These are phyloP conservation scores for Cherax quadricarinatus DNA, from an alignment of 1,140 invertebrate genomes.

Conservation along the genomic window DNA sequence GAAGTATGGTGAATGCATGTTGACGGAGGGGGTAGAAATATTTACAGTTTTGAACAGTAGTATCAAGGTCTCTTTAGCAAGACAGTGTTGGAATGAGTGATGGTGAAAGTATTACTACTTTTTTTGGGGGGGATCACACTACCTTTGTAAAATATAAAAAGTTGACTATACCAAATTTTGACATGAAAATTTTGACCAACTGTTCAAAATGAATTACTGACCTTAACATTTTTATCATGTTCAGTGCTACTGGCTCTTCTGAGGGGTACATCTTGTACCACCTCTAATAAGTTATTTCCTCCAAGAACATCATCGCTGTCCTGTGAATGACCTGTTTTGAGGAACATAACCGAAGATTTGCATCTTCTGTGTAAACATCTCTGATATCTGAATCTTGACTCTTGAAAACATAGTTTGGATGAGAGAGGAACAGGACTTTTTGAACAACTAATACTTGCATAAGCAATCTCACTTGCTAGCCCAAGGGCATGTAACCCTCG, in stretches of 20 bases:
- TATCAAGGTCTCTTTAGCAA: too few relatives aligned
- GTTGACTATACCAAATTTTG: too few relatives aligned
- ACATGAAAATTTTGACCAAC: too few relatives aligned
- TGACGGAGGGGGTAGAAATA: too few relatives aligned
- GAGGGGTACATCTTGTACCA: neutral
- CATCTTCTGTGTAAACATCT: neutral
- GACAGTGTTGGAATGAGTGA: too few relatives aligned
- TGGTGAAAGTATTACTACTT: too few relatives aligned
- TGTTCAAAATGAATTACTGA: neutral
- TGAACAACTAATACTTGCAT: neutral
- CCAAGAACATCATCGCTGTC: neutral
- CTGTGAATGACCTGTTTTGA: neutral
- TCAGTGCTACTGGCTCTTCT: neutral
- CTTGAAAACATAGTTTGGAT: neutral
- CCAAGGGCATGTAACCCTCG: constrained; percentile 3
- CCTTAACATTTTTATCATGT: neutral
- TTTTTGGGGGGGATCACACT: too few relatives aligned
- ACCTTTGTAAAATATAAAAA: too few relatives aligned
- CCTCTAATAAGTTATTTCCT: neutral
- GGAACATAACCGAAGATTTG: neutral
- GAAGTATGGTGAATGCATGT: too few relatives aligned
- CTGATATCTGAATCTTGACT: neutral
- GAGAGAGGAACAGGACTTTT: neutral
- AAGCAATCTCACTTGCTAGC: neutral
- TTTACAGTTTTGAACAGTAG: too few relatives aligned